phyloP scores from a whole-genome alignment of 1,140 invertebrate species.

The Solen grandis region DNA sequence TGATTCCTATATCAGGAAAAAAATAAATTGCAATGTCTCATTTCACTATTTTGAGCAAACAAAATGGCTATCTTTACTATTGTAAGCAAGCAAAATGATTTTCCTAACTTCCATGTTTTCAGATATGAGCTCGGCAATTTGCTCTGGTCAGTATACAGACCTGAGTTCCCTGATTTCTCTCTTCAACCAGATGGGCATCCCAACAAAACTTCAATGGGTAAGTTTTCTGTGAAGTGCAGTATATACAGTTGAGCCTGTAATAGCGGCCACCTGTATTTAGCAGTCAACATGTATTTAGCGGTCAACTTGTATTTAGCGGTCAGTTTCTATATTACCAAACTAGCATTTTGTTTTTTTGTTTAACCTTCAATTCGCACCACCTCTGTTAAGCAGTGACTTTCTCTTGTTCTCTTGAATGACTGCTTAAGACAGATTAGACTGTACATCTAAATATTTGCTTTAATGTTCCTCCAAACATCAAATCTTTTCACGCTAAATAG shows the following conservation, averaged over 20 bases:
- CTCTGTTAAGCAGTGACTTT: no score
- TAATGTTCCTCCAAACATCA: no score
- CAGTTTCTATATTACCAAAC: neutral
- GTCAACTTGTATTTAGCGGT: neutral
- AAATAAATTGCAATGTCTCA: neutral
- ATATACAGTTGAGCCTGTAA: no score
- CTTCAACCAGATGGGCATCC: neutral
- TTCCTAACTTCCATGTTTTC: neutral
- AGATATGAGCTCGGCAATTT: neutral
- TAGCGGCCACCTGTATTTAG: neutral
- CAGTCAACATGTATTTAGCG: neutral
- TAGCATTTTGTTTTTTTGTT: neutral
- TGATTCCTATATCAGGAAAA: neutral
- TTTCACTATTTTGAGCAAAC: no score
- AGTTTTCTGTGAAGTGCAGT: no score
- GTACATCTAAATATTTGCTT: no score
- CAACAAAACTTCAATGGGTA: neutral
- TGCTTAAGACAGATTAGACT: no score
- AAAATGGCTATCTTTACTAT: neutral
- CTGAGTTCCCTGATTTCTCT: neutral
- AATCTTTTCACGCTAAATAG: no score
- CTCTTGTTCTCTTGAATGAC: no score
- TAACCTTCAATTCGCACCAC: neutral
- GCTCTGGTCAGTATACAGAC: neutral
- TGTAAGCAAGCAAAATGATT: neutral